phyloP scores from a whole-genome alignment of 2,113 vertebrate genomes.

The Carassius gibelio region DNA sequence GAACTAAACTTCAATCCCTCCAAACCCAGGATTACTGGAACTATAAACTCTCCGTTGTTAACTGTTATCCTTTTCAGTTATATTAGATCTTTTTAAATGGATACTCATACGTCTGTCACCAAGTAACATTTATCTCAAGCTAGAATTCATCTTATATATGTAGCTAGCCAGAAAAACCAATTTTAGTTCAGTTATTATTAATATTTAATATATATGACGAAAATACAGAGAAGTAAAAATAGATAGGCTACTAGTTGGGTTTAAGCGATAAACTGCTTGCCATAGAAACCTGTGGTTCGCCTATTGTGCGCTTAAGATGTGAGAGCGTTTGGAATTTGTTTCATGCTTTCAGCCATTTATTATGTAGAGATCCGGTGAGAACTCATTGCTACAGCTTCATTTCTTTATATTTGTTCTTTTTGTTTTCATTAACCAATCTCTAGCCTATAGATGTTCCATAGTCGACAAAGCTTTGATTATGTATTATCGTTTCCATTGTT shows the following conservation, averaged over 20 bases:
- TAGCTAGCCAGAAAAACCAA: no score
- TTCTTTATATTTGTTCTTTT: not conserved
- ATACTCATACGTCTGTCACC: not conserved
- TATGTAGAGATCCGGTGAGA: not conserved
- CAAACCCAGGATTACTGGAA: not conserved
- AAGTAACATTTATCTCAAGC: not conserved
- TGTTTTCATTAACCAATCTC: not conserved
- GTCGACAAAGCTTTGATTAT: not conserved
- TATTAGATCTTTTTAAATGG: not conserved
- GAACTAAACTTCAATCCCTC: not conserved
- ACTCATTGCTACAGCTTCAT: not conserved
- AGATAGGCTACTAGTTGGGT: not conserved
- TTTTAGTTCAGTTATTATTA: no score
- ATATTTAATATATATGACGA: not conserved
- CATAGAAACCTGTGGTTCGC: conserved; percentile 18
- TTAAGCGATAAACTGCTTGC: not conserved
- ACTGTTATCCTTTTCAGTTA: not conserved
- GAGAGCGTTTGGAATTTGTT: conserved; percentile 19
- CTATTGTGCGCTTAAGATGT: not conserved
- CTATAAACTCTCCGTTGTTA: not conserved
- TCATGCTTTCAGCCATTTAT: not conserved
- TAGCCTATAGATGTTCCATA: not conserved
- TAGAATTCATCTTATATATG: not conserved
- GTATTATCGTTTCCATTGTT: not conserved
- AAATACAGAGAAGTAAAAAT: not conserved